Evolutionary conservation across 2,113 vertebrate genomes (phyloP).

Genomic region (Rutilus rutilus): DNA sequence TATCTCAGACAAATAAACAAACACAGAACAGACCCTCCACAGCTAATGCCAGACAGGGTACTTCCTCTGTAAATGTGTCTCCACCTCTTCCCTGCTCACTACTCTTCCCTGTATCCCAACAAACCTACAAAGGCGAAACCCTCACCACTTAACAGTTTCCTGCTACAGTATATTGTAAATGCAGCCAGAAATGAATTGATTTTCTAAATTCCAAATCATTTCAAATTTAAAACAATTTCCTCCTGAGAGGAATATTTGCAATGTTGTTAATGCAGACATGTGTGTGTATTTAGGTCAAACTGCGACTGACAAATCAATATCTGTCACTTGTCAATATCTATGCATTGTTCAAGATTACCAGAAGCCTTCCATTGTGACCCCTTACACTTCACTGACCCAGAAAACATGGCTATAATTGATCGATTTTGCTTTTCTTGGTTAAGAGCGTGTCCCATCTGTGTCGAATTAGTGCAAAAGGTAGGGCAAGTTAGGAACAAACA

Average conservation of each 20-base stretch:
- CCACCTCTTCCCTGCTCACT: neutral
- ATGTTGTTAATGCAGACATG: too few species aligned
- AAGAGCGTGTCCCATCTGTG: conserved; percentile 16
- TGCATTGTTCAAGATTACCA: neutral
- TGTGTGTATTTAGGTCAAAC: neutral
- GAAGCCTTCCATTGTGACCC: conserved; percentile 1
- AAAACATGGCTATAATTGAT: conserved; percentile 10
- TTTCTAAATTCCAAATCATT: neutral
- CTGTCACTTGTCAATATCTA: neutral
- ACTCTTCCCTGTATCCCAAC: neutral
- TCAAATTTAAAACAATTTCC: neutral
- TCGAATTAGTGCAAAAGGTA: neutral
- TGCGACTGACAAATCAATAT: conserved; percentile 16
- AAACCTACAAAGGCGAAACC: neutral
- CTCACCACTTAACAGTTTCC: neutral
- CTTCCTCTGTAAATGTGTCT: conserved; percentile 29
- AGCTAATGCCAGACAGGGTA: conserved; percentile 45
- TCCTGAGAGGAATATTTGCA: neutral
- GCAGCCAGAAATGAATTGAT: neutral
- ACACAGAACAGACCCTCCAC: conserved; percentile 37
- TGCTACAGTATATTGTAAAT: neutral
- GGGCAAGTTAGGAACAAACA: neutral
- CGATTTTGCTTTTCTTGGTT: neutral
- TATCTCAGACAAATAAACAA: conserved; percentile 58
- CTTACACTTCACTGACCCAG: neutral